Evolutionary conservation across 2,888 invertebrate genomes (phyloP), one percentile per base, ranked within the genome.

Genomic region (Cosmorhoe ocellata): DNA sequence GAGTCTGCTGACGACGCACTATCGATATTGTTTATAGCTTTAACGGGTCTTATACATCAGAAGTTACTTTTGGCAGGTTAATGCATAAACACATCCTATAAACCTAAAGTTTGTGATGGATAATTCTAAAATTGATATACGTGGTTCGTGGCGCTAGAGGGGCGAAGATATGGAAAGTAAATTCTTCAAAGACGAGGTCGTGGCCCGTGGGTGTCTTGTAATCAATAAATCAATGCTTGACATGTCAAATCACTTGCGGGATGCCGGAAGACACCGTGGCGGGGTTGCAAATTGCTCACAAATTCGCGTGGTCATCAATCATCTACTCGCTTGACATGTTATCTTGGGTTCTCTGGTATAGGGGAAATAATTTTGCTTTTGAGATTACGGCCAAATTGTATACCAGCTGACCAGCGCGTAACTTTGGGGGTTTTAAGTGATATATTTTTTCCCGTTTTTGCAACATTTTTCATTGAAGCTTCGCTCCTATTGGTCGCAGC

Each of bases 251-350:
- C 47, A 47, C 43, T 52, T 48, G 36, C 39, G 51, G 46, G 38
- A 42, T 38, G 51, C 38, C 41, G 51, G 52, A 52, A 52, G 52
- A 43, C 52, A 33, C 37, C 37, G 30, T 22, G 47, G 33, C 38
- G 32, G 41, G 38, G 46, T 39, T 58, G 56, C 62, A 63, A 62
- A 64, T 64, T 61, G 51, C 54, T 32, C 53, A 12, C 54, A 52
- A 54, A 56, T 59, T 52, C 59, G 51, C 55, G 26, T 36, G 53
- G 46, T 56, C 51, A 64, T 64, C 60, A 59, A 64, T 64, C 61
- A 63, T 58, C 52, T 30, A 41, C 38, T 28, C 41, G 50, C 34
- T 51, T 32, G 56, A 40, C 49, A 44, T 57, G 55, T 55, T 58
- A 55, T 58, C 53, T 57, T 32, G 48, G 55, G 58, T 40, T 49